Evolutionary conservation across 2,797 vertebrate genomes (phyloP), one percentile per base, ranked within the genome.

Genomic region (Sebastes hubbsi): DNA sequence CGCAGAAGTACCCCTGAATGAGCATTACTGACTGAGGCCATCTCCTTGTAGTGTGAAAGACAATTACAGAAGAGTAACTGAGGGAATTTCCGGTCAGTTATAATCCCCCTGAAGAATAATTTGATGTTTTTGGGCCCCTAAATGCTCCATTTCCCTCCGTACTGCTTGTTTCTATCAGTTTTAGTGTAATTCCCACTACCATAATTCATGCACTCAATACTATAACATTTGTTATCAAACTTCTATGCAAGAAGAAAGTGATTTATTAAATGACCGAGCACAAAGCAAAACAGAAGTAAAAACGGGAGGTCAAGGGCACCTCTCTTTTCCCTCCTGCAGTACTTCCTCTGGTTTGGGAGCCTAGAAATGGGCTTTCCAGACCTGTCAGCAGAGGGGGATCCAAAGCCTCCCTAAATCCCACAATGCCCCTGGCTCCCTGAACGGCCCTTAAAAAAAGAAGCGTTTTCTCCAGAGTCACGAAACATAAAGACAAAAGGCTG

Each of bases 311-410:
- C 70, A 74, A 79, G 80, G 79, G 69, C 9, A n/a, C 75, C 61
- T 66, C 69, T 38, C 0, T 38, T 60, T 72, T 60, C 65, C 29
- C n/a, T 54, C 12, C 49, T n/a, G 18, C 20, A n/a, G 20, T 30
- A 6, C 67, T 80, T 86, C 58, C 60, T 84, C 38, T 71, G 42
- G 55, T 78, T 80, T 36, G 30, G 20, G 13, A 83, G 22, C 32
- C 32, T 54, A 76, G 63, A 81, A 87, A 94, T 91, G 78, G 61
- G 14, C 20, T 91, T 94, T 94, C 92, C 93, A 95, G 93, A 91
- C 74, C 54, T 72, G 46, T 77, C 56, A 46, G 3, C 32, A 16
- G n/a, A 68, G n/a, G 34, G 38, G 49, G 77, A 83, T 72, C 72
- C 55, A 62, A 56, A 56, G 69, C 67, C 34, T 67, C 42, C 56